phyloP scores from a whole-genome alignment of 2,797 vertebrate species.

The Coilia nasus region DNA sequence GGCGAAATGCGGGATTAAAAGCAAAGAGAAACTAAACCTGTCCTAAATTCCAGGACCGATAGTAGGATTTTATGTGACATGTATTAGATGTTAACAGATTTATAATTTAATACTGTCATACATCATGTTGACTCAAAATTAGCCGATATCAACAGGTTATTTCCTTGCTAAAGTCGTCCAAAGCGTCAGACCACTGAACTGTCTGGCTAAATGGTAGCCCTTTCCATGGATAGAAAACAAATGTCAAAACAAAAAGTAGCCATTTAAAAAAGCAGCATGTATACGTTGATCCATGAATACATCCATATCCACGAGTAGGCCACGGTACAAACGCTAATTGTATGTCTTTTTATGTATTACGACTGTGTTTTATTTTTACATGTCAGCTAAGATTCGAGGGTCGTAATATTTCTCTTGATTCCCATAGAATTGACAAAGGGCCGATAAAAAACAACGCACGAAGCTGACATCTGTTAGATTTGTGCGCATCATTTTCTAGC shows the following conservation, averaged over 20 bases:
- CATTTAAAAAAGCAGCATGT: no score
- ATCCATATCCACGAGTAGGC: no score
- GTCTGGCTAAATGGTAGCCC: neutral
- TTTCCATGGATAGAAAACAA: neutral
- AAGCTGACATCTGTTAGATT: neutral
- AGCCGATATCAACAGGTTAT: slow-evolving; percentile 1
- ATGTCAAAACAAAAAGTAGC: neutral
- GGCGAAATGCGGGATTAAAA: neutral
- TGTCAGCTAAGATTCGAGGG: neutral
- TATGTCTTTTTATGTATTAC: no score
- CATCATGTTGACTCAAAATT: neutral
- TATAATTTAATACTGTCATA: neutral
- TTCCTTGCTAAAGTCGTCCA: neutral
- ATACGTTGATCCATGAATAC: no score
- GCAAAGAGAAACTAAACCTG: neutral
- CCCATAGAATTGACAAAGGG: neutral
- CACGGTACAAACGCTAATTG: no score
- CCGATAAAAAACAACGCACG: neutral
- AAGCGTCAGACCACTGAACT: neutral
- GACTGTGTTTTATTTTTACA: no score
- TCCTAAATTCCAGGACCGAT: neutral
- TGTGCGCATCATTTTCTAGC: neutral
- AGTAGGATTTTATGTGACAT: neutral
- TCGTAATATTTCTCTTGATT: neutral
- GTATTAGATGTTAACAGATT: neutral